A percentile compares a stretch with the other conserved stretches of the same genome.
phyloP scores from a whole-genome alignment of 2,888 invertebrate genomes.

The Quadriops clusia region DNA sequence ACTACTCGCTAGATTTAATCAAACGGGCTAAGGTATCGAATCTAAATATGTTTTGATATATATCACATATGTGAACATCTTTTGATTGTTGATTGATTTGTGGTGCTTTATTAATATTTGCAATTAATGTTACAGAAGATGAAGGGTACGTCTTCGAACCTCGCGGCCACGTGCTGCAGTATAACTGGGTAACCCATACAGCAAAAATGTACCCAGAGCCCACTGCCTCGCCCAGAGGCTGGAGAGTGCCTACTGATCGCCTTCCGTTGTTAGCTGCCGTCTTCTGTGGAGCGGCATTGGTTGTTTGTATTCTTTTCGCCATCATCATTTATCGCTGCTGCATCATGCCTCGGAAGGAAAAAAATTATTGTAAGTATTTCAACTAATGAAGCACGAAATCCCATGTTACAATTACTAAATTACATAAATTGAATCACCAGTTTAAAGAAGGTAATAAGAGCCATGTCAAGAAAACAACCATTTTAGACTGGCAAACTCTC shows the following conservation, averaged over 20 bases:
- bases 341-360: constrained; percentile 57
- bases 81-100: too few species aligned
- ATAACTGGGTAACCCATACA: constrained; percentile 43
- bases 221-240: constrained; percentile 32
- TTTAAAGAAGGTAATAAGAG: too few species aligned
- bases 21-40: too few species aligned
- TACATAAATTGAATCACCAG: too few species aligned
- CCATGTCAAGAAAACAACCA: too few species aligned
- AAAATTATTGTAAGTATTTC: constrained; percentile 48
- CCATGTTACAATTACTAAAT: too few species aligned
- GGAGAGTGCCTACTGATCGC: constrained; percentile 38
- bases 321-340: constrained; percentile 56
- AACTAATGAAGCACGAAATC: neutral
- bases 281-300: constrained; percentile 46
- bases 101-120: constrained; percentile 9
- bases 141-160: constrained; percentile 26
- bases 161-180: constrained; percentile 33
- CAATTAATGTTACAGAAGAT: constrained; percentile 31
- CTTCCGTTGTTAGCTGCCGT: constrained; percentile 39
- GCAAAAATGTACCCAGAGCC: constrained; percentile 42
- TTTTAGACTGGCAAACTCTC: too few species aligned
- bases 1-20: too few species aligned
- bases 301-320: constrained; percentile 51
- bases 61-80: too few species aligned
- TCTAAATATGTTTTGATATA: too few species aligned